Evolutionary conservation across 2,113 vertebrate genomes (phyloP), one percentile per base, ranked within the genome.

Genomic region (Empidonax alnorum): DNA sequence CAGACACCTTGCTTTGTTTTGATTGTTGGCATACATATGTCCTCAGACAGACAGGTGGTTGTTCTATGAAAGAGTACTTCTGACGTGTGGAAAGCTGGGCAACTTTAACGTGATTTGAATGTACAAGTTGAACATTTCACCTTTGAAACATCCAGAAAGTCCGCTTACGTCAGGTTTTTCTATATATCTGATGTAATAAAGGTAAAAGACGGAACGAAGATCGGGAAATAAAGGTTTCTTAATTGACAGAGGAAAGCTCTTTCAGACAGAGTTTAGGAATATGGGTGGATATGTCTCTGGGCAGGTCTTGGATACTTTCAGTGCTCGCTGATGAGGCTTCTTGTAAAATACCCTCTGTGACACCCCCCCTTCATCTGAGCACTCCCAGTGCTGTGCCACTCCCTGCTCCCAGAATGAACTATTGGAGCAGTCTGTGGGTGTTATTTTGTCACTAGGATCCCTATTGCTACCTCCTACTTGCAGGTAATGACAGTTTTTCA

Each of bases 341-440:
- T 68, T 65, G 37, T 73, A 27, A 49, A 65, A 27, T 12, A 31
- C 18, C 12, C 47, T 76, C 1, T 2, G 19, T 42, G 25, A 58
- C 41, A 1, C n/a, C 27, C 10, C 10, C 20, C 1, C 5, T 84
- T 49, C 39, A 13, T 58, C 30, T 0, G 1, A 28, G 44, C 44
- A 7, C 21, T 50, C 16, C 33, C 42, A 10, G 74, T 24, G n/a
- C 50, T 46, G 28, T 56, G 35, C 37, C 20, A 13, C 19, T 4
- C 46, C 4, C 1, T 21, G 47, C 58, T 84, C 21, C 42, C 41
- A 4, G 4, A 53, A 22, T 4, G 27, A 31, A 19, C 47, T 12
- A 2, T 22, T 47, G 67, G 35, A 46, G 58, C 25, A 27, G 47
- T 31, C 30, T 35, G 25, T 33, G 30, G 12, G 3, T 24, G 21